Evolutionary conservation across 2,113 vertebrate genomes (phyloP).

Genomic region (Semicossyphus pulcher): DNA sequence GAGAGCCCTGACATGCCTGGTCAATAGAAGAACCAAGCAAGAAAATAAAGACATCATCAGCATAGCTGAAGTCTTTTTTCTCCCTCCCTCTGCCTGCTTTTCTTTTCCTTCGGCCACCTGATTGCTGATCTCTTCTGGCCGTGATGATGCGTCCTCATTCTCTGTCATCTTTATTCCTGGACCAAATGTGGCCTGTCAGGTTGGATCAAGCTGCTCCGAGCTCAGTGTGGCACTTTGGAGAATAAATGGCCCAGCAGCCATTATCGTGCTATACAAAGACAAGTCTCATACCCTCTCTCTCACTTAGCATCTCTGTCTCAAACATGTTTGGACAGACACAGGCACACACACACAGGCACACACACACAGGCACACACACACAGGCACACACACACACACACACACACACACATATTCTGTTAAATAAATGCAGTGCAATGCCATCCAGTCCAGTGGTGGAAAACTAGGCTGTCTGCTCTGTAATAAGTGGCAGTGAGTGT

Average conservation of each 20-base stretch:
- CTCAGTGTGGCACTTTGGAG: constrained; percentile 50
- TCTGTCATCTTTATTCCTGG: constrained; percentile 54
- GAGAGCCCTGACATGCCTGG: constrained; percentile 1
- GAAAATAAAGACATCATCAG: neutral
- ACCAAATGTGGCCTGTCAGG: constrained; percentile 52
- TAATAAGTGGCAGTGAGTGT: constrained; percentile 35
- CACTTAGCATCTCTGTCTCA: constrained; percentile 34
- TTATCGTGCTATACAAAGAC: constrained; percentile 62
- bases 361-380: constrained; percentile 17
- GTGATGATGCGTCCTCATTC: constrained; percentile 25
- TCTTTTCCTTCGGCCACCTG: constrained; percentile 4
- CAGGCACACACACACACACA: neutral
- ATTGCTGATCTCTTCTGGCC: constrained; percentile 31
- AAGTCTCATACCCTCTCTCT: constrained; percentile 35
- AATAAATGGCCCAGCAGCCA: constrained; percentile 57
- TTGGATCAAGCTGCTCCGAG: constrained; percentile 44
- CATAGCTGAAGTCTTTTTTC: neutral
- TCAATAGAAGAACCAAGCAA: constrained; percentile 1
- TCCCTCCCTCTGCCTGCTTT: constrained; percentile 4
- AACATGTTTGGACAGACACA: constrained; percentile 33
- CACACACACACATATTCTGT: neutral
- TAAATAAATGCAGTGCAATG: constrained; percentile 30
- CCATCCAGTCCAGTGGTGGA: constrained; percentile 2
- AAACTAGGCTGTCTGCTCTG: constrained; percentile 20
- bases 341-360: neutral